A percentile compares a stretch with the other conserved stretches of the same genome.
phyloP scores from a whole-genome alignment of 2,113 vertebrate species.

The Nyctibius bracteatus region DNA sequence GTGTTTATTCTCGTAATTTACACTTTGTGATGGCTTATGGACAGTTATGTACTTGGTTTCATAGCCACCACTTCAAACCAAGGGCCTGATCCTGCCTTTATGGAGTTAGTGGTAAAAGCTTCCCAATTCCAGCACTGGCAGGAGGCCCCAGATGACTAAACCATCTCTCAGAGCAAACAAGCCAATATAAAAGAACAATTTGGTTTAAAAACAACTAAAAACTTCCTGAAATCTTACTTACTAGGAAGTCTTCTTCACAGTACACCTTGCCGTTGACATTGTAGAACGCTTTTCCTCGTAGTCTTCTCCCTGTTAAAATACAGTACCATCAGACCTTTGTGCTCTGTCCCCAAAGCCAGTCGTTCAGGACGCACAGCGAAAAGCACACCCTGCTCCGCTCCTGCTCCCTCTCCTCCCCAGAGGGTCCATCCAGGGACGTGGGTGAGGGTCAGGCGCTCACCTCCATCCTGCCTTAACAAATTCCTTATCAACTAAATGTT shows the following conservation, averaged over 20 bases:
- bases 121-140: neutral
- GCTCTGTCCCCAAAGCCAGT: neutral
- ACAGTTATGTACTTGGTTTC: neutral
- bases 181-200: neutral
- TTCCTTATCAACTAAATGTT: neutral
- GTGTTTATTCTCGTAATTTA: constrained; percentile 26
- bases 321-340: neutral
- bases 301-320: constrained; percentile 83
- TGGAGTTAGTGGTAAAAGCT: neutral
- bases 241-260: constrained; percentile 98
- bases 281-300: constrained; percentile 97
- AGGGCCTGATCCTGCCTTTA: neutral
- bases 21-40: neutral
- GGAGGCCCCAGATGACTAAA: neutral
- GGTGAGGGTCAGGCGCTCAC: neutral
- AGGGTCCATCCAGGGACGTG: neutral
- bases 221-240: constrained; percentile 72
- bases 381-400: neutral
- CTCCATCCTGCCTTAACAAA: neutral
- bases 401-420: neutral
- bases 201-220: neutral
- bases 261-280: constrained; percentile 97
- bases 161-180: neutral
- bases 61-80: neutral
- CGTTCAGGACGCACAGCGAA: neutral